Percentiles rank a stretch among this genome's conserved stretches.
phyloP scores from a whole-genome alignment of 2,888 invertebrate species.

The Ophraella communa region DNA sequence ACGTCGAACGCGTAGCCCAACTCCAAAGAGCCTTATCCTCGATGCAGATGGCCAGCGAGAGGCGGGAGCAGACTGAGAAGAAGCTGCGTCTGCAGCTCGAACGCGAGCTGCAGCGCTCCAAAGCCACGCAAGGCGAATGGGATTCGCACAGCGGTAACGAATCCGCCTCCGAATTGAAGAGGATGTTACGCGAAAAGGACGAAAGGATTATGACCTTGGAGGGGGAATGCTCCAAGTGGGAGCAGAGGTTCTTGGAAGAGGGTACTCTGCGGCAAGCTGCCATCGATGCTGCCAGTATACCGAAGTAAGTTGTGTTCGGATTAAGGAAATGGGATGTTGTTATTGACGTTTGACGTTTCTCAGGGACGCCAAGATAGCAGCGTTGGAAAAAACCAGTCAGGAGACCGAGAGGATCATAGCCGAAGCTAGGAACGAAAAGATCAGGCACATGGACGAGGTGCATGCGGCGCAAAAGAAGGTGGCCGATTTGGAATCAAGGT shows the following conservation, averaged over 20 bases:
- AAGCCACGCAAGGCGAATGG: conserved; percentile 53
- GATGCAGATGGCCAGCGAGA: conserved; percentile 82
- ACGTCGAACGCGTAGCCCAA: conserved; percentile 84
- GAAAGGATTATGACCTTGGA: conserved; percentile 77
- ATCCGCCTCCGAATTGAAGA: conserved; percentile 68
- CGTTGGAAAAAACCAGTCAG: conserved; percentile 80
- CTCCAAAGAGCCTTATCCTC: conserved; percentile 82
- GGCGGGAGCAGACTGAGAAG: conserved; percentile 84
- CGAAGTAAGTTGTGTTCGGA: conserved; percentile 72
- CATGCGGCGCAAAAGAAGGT: conserved; percentile 84
- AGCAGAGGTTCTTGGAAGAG: conserved; percentile 84
- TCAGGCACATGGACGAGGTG: conserved; percentile 87
- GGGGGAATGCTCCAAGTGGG: conserved; percentile 85
- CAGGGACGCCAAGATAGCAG: conserved; percentile 85
- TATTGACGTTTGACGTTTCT: too few species aligned
- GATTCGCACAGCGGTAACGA: conserved; percentile 60
- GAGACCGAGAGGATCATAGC: conserved; percentile 86
- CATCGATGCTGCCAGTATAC: conserved; percentile 79
- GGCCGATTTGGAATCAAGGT: conserved; percentile 87
- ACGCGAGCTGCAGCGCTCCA: conserved; percentile 75
- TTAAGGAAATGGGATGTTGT: too few species aligned
- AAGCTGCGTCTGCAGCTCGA: conserved; percentile 85
- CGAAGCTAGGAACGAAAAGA: conserved; percentile 84
- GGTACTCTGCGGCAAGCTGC: conserved; percentile 80
- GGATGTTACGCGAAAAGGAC: conserved; percentile 71